Base-by-base conservation (phyloP, 92 coral and sea anemone genomes). In the Siderastrea radians region DNA sequence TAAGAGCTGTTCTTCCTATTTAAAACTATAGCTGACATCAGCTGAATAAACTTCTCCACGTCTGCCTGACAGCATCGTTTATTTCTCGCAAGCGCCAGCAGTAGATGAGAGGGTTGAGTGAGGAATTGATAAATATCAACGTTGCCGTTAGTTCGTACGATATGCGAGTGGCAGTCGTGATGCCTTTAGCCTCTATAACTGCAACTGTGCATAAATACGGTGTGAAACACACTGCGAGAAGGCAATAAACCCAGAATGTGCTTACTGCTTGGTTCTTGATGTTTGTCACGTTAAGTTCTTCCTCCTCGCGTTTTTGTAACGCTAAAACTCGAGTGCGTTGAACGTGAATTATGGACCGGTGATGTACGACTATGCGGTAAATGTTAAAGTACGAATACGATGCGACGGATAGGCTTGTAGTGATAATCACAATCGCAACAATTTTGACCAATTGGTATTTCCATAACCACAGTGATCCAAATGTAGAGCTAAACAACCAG, bases 391-490 rank as follows among this genome's bases (percentile, higher is more conserved):
- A 77, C 13, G 82, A 74, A 85, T 47, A 74, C 6, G 89, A 50
- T 16, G 75, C 82, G 2, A 75, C 64, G 45, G 73, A 67, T 14
- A 85, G 53, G 49, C 89, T 55, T 7, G 65, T 7, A n/a, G 46
- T 53, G 53, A 85, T 85, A 44, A 74, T 57, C 14, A 48, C 9
- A 50, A 77, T 74, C n/a, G 74, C 74, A 49, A 85, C 75, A 11
- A 54, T 77, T 65, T 74, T 74, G 5, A 75, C 65, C 9, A 54
- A 14, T 16, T 74, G 26, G 62, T 77, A 53, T 65, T 65, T 46
- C 89, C 89, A 85, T n/a, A 85, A 46, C 89, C 89, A 85, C 65
- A 85, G n/a, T 59, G 83, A 74, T 9, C 89, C 89, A 38, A 74
- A 64, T 7, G 62, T 11, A 17, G 68, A 66, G 51, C 89, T 77